phyloP scores from a whole-genome alignment of 2,797 vertebrate genomes.

The Chaetophractus vellerosus region DNA sequence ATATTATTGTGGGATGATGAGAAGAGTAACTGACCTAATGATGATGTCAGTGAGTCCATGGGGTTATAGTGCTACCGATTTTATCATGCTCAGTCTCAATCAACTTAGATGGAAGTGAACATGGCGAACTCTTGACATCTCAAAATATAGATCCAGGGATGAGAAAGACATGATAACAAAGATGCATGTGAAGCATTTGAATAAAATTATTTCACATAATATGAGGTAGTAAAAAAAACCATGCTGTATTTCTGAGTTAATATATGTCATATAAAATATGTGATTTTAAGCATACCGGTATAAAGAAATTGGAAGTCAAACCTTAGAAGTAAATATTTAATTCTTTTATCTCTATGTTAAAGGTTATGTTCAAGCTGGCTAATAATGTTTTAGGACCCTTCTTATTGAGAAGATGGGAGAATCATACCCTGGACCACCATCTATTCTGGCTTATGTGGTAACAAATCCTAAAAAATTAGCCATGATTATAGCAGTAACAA shows the following conservation, averaged over 20 bases:
- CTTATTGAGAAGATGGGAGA: neutral
- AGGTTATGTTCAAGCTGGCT: slow-evolving; percentile 10
- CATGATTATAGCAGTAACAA: neutral
- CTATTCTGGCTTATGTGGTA: neutral
- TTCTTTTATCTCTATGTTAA: neutral
- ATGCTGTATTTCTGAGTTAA: neutral
- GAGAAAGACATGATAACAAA: neutral
- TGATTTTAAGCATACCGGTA: neutral
- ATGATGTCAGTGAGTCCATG: neutral
- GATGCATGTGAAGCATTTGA: neutral
- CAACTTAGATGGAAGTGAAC: neutral
- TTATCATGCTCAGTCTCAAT: neutral
- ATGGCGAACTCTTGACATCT: neutral
- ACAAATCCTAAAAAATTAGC: neutral
- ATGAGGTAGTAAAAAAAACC: neutral
- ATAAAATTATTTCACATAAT: neutral
- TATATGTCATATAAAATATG: neutral
- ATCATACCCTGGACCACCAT: neutral
- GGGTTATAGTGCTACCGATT: neutral
- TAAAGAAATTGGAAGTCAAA: neutral
- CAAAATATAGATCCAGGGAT: neutral
- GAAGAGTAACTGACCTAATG: neutral
- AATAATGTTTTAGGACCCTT: no score
- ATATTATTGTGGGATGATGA: neutral
- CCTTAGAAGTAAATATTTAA: neutral